phyloP scores from a whole-genome alignment of 1,140 invertebrate genomes.

The Telenomus remus region DNA sequence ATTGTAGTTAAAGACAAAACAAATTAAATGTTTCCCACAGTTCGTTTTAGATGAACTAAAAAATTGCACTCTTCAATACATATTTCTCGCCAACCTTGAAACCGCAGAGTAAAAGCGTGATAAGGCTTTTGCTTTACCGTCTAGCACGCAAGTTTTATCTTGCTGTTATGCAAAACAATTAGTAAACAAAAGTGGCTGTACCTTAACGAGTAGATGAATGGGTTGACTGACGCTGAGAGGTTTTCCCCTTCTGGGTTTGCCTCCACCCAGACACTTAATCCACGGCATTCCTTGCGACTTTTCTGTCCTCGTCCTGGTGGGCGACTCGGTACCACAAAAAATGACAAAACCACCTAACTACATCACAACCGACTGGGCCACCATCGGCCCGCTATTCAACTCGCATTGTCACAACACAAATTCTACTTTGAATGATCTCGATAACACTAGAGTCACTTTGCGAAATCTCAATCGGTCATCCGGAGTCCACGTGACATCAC shows the following conservation, averaged over 20 bases:
- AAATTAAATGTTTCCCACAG: too few species aligned
- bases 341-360: constrained; percentile 3
- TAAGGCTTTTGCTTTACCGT: too few species aligned
- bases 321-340: constrained; percentile 2
- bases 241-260: constrained; percentile 70
- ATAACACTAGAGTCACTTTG: constrained; percentile 15
- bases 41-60: too few species aligned
- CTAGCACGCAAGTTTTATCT: too few species aligned
- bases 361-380: constrained; percentile 6
- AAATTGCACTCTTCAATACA: not conserved
- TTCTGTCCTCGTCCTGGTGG: constrained; percentile 41
- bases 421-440: not conserved
- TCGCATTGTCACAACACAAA: not conserved
- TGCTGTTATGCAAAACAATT: too few species aligned
- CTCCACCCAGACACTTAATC: constrained; percentile 74
- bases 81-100: constrained; percentile 2
- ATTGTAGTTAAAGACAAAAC: too few species aligned
- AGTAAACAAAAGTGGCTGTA: constrained; percentile 38
- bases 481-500: constrained; percentile 14
- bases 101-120: too few species aligned
- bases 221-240: constrained; percentile 74
- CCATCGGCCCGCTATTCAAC: not conserved
- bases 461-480: constrained; percentile 6
- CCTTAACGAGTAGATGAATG: constrained; percentile 74
- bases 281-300: constrained; percentile 70